These are phyloP conservation scores for Oenanthe melanoleuca DNA, from an alignment of 2,113 vertebrate genomes.

Conservation along the genomic window DNA sequence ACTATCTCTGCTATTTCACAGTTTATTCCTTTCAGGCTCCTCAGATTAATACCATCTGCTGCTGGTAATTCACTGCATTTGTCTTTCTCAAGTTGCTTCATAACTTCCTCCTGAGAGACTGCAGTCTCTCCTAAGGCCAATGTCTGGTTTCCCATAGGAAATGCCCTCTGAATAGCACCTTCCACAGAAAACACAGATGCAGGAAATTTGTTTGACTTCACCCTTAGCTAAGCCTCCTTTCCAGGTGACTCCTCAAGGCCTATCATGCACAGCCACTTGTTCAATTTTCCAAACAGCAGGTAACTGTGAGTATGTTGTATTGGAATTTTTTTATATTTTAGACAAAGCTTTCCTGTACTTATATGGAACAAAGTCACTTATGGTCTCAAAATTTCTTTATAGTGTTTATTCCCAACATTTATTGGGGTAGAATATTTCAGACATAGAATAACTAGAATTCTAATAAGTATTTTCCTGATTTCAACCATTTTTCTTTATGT, in stretches of 20 bases:
- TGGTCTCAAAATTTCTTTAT: background rate
- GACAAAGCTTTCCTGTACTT: background rate
- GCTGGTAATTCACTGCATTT: slow-evolving; percentile 26
- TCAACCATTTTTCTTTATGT: background rate
- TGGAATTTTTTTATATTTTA: background rate
- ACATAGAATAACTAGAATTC: background rate
- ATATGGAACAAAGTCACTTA: background rate
- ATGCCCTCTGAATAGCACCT: slow-evolving; percentile 41
- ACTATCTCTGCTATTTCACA: slow-evolving; percentile 1
- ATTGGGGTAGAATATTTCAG: background rate
- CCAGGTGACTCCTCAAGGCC: background rate
- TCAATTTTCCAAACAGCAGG: background rate
- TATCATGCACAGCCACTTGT: background rate
- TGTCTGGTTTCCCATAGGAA: slow-evolving; percentile 47
- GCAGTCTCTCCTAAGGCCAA: background rate
- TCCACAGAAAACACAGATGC: background rate
- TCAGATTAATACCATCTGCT: slow-evolving; percentile 67
- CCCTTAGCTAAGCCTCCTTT: background rate
- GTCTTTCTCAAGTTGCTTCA: slow-evolving; percentile 45
- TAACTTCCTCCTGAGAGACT: slow-evolving; percentile 35
- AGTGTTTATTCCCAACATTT: background rate
- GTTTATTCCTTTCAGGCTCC: slow-evolving; percentile 33
- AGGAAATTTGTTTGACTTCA: slow-evolving; percentile 36
- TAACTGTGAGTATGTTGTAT: background rate
- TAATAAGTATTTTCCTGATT: background rate